These are phyloP conservation scores for Cremastinae sp. DNA, from an alignment of 2,888 invertebrate species.

Conservation along the genomic window DNA sequence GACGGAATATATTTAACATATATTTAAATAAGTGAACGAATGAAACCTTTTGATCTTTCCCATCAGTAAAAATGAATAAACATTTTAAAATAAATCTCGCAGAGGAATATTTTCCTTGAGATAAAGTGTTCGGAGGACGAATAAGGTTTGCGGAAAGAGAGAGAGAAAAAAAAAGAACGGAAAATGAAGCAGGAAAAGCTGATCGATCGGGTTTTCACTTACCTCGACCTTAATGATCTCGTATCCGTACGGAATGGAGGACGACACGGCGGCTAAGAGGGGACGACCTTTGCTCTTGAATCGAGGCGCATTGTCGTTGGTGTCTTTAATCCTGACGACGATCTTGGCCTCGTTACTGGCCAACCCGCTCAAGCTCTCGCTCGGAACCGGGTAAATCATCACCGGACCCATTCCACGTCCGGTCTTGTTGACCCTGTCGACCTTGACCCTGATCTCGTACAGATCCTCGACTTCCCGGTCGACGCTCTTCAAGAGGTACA, in stretches of 20 bases:
- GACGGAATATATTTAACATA: too few relatives aligned
- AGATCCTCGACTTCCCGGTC: slow-evolving; percentile 87
- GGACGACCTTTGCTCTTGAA: slow-evolving; percentile 89
- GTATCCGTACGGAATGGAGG: slow-evolving; percentile 90
- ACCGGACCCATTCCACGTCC: slow-evolving; percentile 86
- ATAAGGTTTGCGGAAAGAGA: too few relatives aligned
- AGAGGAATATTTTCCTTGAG: too few relatives aligned
- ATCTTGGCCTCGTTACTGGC: slow-evolving; percentile 89
- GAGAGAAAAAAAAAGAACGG: neutral
- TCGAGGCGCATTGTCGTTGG: slow-evolving; percentile 91
- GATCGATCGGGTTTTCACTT: slow-evolving; percentile 59
- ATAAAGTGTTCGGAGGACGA: too few relatives aligned
- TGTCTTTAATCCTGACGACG: slow-evolving; percentile 88
- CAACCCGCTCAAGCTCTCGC: slow-evolving; percentile 87
- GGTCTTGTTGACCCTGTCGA: slow-evolving; percentile 82
- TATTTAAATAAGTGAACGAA: too few relatives aligned
- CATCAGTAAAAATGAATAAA: too few relatives aligned
- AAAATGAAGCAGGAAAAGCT: neutral
- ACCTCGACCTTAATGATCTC: slow-evolving; percentile 89
- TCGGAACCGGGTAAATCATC: slow-evolving; percentile 89
- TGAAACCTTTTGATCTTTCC: too few relatives aligned
- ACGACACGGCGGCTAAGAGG: slow-evolving; percentile 91
- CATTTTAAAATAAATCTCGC: too few relatives aligned
- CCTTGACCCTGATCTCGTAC: slow-evolving; percentile 84
- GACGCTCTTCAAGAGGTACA: slow-evolving; percentile 87